Base-by-base conservation (phyloP, 2,113 vertebrate genomes). In the Sinocyclocheilus anshuiensis region DNA sequence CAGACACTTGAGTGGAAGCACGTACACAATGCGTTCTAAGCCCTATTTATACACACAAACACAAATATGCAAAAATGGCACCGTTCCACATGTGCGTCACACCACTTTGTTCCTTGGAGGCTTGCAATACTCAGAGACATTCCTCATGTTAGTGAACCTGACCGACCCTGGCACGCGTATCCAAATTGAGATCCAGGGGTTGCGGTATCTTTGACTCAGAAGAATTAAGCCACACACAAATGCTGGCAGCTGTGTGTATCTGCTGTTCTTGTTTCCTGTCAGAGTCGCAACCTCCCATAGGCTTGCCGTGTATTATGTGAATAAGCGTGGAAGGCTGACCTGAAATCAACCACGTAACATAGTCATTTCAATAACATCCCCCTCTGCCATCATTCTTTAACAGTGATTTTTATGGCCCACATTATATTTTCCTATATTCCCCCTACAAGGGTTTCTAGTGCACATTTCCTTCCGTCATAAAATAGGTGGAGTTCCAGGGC, bases 321-420 rank as follows among this genome's bases (percentile, higher is more conserved):
- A 83, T 39, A 50, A 92, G 89, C 86, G 12, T 36, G 10, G 87
- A 90, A 86, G 65, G 7, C 85, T 89, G 92, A 92, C 90, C 92
- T 87, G 16, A 77, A 91, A 89, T 93, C 92, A 90, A 82, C 89
- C 91, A 89, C 90, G 91, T 93, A 94, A 94, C 86, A 82, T 88
- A 94, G 91, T 88, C 89, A 88, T 91, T 93, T 91, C 89, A 91
- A 93, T 91, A 94, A 93, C 92, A 93, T 92, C 91, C 91, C 92
- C 89, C 88, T 92, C 90, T 78, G 90, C 86, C 39, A 26, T 85
- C 26, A 82, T 76, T 77, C 90, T 90, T 91, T 83, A 87, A 92
- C 86, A 86, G 87, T 90, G 87, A 91, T 91, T 86, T 87, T 92
- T 91, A 91, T 77, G 91, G 88, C 90, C 80, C 63, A 63, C n/a